These are phyloP conservation scores for Yponomeuta cagnagella DNA, from an alignment of 2,888 invertebrate genomes.

Conservation along the genomic window DNA sequence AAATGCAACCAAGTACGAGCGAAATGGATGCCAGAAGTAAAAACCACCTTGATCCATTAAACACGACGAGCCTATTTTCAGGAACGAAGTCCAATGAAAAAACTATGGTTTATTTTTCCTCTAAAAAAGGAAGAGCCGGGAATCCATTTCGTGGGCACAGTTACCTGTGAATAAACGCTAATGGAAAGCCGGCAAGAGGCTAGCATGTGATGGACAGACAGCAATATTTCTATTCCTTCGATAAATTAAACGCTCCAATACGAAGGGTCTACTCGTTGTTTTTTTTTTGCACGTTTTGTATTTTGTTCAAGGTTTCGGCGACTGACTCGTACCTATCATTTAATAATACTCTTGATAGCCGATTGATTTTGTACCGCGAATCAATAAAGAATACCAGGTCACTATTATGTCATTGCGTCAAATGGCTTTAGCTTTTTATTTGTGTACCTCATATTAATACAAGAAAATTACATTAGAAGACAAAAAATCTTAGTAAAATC, in stretches of 20 bases:
- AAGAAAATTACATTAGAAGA: no score
- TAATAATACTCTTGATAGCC: no score
- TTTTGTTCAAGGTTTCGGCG: neutral
- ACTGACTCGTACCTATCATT: no score
- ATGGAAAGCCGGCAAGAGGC: neutral
- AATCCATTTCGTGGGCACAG: neutral
- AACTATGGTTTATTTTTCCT: neutral
- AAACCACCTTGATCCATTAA: no score
- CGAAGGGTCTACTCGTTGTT: neutral
- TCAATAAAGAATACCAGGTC: no score
- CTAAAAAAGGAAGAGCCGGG: neutral
- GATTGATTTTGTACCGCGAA: no score
- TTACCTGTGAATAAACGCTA: conserved; percentile 3
- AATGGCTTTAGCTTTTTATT: no score
- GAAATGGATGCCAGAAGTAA: no score
- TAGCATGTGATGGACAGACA: neutral
- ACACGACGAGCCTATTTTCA: neutral
- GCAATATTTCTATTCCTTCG: conserved; percentile 3
- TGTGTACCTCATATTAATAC: no score
- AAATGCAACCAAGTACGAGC: no score
- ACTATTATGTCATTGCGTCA: no score
- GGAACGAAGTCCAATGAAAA: neutral
- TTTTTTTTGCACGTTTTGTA: neutral
- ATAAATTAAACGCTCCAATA: conserved; percentile 4
- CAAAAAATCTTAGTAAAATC: no score